phyloP scores from a whole-genome alignment of 2,888 invertebrate genomes.

The Laothoe populi region DNA sequence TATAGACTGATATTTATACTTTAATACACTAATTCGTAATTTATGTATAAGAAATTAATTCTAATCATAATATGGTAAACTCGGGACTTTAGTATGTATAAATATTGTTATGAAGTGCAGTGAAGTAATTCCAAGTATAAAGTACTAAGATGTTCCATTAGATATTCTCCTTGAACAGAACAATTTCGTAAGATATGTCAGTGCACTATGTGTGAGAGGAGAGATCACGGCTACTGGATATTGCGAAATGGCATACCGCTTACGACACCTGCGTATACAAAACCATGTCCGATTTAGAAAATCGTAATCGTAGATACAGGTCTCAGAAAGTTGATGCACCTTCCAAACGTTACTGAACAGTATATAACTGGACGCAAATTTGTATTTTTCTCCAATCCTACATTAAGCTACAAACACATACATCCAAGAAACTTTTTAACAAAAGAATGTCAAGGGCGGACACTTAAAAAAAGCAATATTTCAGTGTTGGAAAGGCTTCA shows the following conservation, averaged over 20 bases:
- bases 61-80: background rate
- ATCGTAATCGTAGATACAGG: background rate
- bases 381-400: background rate
- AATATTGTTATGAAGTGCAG: background rate
- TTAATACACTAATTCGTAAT: background rate
- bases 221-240: conserved; percentile 15
- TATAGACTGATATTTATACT: too few relatives aligned
- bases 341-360: too few relatives aligned
- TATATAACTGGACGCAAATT: background rate
- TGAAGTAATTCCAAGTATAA: background rate
- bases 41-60: background rate
- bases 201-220: background rate
- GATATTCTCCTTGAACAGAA: background rate
- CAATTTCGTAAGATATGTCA: background rate
- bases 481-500: conserved; percentile 2
- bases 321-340: background rate
- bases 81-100: background rate
- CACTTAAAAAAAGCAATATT: conserved; percentile 14
- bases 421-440: background rate
- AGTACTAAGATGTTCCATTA: background rate
- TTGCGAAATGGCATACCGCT: conserved; percentile 20
- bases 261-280: conserved; percentile 12
- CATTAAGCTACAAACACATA: background rate
- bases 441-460: conserved; percentile 10
- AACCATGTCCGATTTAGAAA: background rate